Evolutionary conservation across 2,888 invertebrate genomes (phyloP), one percentile per base, ranked within the genome.

Genomic region (Melanotus villosus): DNA sequence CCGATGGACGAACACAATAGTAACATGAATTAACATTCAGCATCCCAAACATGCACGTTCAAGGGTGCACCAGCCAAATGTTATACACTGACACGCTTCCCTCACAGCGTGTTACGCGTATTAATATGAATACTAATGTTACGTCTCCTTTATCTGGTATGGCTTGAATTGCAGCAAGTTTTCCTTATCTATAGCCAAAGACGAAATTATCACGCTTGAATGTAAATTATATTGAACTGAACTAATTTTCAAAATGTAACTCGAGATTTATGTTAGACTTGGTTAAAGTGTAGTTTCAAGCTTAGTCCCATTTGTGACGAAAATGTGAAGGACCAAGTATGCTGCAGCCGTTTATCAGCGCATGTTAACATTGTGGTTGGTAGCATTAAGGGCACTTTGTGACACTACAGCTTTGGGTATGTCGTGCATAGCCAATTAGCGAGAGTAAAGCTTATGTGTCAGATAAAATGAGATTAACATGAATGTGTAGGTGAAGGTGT

Each of bases 41-140:
- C 43, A 58, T 38, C 34, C 43, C 45, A 57, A 65, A 47, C 64
- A 54, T 54, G 41, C 54, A 64, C 64, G 62, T 64, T 30, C 54
- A 23, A 56, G 56, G 64, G 45, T 45, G 34, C n/a, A n/a, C n/a
- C 65, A 57, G 50, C 65, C 58, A 50, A 57, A 65, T 58, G 32
- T 16, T 65, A 47, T 65, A 45, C 57, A 9, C 57, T 38, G 57
- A 65, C 65, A 50, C 65, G 65, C 38, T 65, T 45, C 36, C 43
- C 57, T 65, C 43, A 56, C 34, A 56, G 64, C 54, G 52, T 56
- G 64, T 64, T 64, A 56, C 56, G 45, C 56, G 64, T 56, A 43
- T 54, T 56, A 56, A 43, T 56, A 64, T 64, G 64, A 63, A 63
- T 63, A 54, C 50, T 50, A 63, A 63, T 63, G 26, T 43, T 18